Conservation (phyloP, 2,797 vertebrate species). For the Melanotaenia trifasciata region DNA sequence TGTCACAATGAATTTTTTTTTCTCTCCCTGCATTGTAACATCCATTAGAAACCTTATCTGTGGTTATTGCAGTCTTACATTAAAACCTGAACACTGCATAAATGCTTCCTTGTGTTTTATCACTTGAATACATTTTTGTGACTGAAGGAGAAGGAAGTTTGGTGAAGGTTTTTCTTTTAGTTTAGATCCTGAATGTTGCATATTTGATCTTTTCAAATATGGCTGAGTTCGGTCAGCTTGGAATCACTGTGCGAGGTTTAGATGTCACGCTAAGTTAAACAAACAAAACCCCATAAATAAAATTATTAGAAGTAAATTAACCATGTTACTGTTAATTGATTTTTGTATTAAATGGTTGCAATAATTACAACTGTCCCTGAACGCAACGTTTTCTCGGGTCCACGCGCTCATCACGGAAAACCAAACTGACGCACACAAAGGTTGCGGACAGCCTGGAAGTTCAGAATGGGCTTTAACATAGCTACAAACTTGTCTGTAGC, state of each 20-base stretch:
- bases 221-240: too few relatives aligned
- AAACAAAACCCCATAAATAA: background rate
- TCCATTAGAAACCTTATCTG: background rate
- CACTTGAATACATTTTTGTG: background rate
- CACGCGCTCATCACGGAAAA: background rate
- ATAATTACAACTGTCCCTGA: conserved; percentile 34
- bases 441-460: background rate
- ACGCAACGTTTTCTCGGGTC: conserved; percentile 23
- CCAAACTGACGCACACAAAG: background rate
- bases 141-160: background rate
- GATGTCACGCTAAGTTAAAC: background rate
- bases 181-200: background rate
- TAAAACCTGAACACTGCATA: conserved; percentile 13
- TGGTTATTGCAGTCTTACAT: background rate
- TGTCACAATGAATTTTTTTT: background rate
- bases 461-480: background rate
- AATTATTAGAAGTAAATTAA: background rate
- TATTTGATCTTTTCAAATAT: background rate
- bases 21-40: background rate
- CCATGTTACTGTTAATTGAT: too few relatives aligned
- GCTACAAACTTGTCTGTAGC: background rate
- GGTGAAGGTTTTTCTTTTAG: background rate
- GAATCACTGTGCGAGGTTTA: background rate
- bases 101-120: background rate
- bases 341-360: rapidly evolving